Evolutionary conservation across 2,113 vertebrate species (phyloP), one percentile per base, ranked within the genome.

Genomic region (Hippocampus barbouri): DNA sequence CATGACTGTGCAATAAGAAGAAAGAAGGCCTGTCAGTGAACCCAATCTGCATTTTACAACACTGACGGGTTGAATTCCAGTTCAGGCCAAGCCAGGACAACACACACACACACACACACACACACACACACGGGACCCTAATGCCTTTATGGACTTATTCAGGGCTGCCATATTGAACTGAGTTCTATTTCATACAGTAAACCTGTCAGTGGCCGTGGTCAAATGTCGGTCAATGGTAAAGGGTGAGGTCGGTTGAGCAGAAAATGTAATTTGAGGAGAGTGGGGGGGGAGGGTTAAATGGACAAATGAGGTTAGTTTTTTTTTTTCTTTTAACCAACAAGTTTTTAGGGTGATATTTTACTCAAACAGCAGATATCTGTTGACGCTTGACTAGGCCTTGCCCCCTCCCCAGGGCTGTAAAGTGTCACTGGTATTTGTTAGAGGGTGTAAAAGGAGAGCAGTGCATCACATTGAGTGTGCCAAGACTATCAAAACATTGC

Each of bases 11-110:
- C 72, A 75, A 79, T 89, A 90, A 91, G 89, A 87, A 14, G 27
- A 12, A 60, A 60, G 73, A 68, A 89, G 91, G 82, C 85, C 90
- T 88, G 89, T 64, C 78, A 83, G 83, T 91, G 91, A 92, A 91
- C 88, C 87, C 88, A 61, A 86, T 90, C 89, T 91, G 83, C 92
- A 92, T 93, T 93, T 93, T 93, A 93, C 89, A 91, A 82, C 82
- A 14, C 73, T 21, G 72, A 69, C 20, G 83, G 82, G 89, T 90
- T 92, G 88, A 90, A 86, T 78, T 69, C 83, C 79, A 90, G 86
- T 88, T 89, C 87, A 87, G 74, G 81, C 38, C 66, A 61, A 73
- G 54, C 69, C 69, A 3, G 69, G 80, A 87, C 77, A 89, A 85
- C 78, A 78, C 79, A 70, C 74, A 78, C 79, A 70, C 74, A 85